Evolutionary conservation across 2,888 invertebrate genomes (phyloP).

Genomic region (Octonoba sinensis): DNA sequence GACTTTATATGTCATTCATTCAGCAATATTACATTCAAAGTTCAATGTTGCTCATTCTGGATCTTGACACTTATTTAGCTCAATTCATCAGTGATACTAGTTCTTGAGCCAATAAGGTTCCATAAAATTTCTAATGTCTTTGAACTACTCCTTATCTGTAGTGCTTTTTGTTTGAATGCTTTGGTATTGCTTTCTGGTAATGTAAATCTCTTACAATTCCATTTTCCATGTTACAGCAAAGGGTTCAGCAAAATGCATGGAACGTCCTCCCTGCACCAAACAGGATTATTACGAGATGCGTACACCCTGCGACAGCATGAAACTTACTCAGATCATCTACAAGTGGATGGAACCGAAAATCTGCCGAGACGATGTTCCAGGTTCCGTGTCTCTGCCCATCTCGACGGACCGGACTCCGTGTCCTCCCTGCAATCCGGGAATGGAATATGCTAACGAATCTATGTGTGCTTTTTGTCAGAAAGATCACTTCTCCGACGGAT

Average conservation of each 20-base stretch:
- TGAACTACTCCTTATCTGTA: no score
- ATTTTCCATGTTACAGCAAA: constrained; percentile 68
- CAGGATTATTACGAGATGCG: constrained; percentile 74
- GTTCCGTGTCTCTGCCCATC: constrained; percentile 71
- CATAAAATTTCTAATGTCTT: no score
- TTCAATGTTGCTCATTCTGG: no score
- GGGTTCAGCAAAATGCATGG: constrained; percentile 73
- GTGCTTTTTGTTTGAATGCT: no score
- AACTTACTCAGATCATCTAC: constrained; percentile 73
- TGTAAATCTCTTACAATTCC: no score
- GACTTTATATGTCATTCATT: no score
- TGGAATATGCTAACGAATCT: constrained; percentile 71
- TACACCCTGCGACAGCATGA: constrained; percentile 73
- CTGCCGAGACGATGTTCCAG: constrained; percentile 72
- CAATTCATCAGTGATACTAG: no score
- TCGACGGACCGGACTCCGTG: constrained; percentile 70
- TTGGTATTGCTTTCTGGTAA: no score
- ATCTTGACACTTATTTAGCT: no score
- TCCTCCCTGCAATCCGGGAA: constrained; percentile 76
- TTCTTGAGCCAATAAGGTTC: no score
- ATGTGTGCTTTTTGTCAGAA: constrained; percentile 74
- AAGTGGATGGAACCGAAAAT: constrained; percentile 75
- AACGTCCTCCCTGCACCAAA: constrained; percentile 73
- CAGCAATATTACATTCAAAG: no score
- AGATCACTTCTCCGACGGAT: constrained; percentile 73